Base-by-base conservation (phyloP, 2,113 vertebrate species). In the Sterna hirundo region DNA sequence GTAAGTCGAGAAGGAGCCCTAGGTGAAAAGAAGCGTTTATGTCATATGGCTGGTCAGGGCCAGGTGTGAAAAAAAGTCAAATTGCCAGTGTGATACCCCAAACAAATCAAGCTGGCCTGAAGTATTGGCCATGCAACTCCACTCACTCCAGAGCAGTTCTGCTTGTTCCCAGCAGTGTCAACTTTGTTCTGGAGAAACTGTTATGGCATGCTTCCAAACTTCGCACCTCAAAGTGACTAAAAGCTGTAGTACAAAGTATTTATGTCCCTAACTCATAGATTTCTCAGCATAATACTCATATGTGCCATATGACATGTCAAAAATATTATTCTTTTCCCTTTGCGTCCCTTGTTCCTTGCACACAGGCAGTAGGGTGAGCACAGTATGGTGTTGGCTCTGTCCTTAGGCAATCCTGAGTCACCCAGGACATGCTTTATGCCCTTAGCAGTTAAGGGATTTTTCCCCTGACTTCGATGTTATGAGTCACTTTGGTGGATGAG, bases 401-500 rank as follows among this genome's bases (percentile, higher is more conserved):
- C 76, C 91, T 89, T 49, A 78, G 90, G 93, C 96, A 88, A 19
- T 70, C 92, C 95, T 96, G 96, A 98, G 86, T 98, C 97, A 96
- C 80, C 90, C 76, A 93, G 62, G 55, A 81, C 68, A 9, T 15
- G 72, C 60, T 83, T 66, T 70, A 46, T 62, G 85, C 85, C 94
- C 84, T 94, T 65, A 52, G 93, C 87, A 96, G 84, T 69, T 93
- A 84, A 83, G 49, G 65, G 52, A 96, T 92, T 94, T 94, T 86
- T 92, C 75, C 74, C 55, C 89, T 83, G 78, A 69, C 93, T 84
- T 69, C 5, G 8, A 22, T 71, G 61, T 80, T 88, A 10, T 80
- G 83, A 92, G 65, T 91, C 90, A 96, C 51, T 38, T 40, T 78
- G 60, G 72, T 77, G 83, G 52, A 54, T 61, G 40, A 93, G 55